phyloP scores from a whole-genome alignment of 1,140 invertebrate genomes.

The Lepidurus couesii region DNA sequence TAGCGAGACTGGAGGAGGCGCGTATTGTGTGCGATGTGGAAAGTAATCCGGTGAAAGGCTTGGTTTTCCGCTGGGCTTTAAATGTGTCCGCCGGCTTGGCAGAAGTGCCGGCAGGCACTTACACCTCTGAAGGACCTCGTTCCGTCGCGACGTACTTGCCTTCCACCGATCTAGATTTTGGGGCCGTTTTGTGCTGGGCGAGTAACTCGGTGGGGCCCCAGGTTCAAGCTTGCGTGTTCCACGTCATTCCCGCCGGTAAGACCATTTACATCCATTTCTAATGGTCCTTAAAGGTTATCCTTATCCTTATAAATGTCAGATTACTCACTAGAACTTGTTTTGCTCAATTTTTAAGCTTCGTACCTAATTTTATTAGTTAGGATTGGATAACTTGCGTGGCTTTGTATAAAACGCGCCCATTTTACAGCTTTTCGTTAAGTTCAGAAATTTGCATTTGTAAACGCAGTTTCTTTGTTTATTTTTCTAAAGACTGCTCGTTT shows the following conservation, averaged over 20 bases:
- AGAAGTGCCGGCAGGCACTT: conserved; percentile 61
- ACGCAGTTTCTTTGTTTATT: too few species aligned
- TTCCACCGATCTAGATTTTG: conserved; percentile 77
- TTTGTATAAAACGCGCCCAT: too few species aligned
- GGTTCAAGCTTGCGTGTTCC: conserved; percentile 69
- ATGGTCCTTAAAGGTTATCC: too few species aligned
- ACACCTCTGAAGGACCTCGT: conserved; percentile 57
- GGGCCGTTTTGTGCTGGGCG: conserved; percentile 77
- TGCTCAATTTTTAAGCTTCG: too few species aligned
- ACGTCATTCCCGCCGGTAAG: conserved; percentile 83
- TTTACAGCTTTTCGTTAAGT: too few species aligned
- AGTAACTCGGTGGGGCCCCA: conserved; percentile 65
- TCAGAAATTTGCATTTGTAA: too few species aligned
- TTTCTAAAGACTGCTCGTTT: too few species aligned
- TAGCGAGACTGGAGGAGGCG: conserved; percentile 68
- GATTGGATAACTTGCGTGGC: too few species aligned
- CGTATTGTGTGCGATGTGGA: conserved; percentile 73
- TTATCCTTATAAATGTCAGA: too few species aligned
- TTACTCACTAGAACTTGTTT: too few species aligned
- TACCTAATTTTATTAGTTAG: too few species aligned
- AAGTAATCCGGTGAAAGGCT: conserved; percentile 65
- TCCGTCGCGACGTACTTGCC: conserved; percentile 79
- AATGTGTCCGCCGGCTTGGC: conserved; percentile 77
- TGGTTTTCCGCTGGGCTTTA: conserved; percentile 76
- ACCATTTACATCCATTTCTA: too few species aligned